A percentile compares a stretch with the other conserved stretches of the same genome.
Conservation (phyloP, 2,888 invertebrate species). For the Callyntrura guangdongensis region DNA sequence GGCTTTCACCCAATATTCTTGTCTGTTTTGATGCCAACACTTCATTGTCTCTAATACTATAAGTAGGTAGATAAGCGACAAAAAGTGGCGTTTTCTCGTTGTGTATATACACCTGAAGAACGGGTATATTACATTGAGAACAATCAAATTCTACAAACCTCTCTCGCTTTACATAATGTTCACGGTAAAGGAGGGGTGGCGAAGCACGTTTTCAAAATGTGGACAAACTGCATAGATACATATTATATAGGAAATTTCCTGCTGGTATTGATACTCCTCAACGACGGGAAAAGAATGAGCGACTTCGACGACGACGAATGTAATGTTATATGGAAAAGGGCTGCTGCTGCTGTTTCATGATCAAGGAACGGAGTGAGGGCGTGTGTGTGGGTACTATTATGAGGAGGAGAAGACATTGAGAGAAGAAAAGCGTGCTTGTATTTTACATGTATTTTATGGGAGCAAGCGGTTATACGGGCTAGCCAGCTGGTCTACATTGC, state of each 20-base stretch:
- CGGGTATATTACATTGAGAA: constrained; percentile 57
- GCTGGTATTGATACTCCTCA: not conserved
- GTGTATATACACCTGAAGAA: constrained; percentile 6
- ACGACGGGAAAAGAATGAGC: no score
- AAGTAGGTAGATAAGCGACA: not conserved
- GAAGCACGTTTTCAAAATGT: constrained; percentile 42
- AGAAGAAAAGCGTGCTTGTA: constrained; percentile 50
- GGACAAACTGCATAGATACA: constrained; percentile 51
- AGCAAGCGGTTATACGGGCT: constrained; percentile 70
- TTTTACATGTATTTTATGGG: constrained; percentile 71
- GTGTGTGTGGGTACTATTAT: constrained; percentile 29
- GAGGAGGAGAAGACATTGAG: not conserved
- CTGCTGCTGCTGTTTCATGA: not conserved
- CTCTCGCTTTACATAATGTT: constrained; percentile 45
- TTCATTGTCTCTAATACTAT: constrained; percentile 1
- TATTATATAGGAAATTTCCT: not conserved
- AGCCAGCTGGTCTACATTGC: constrained; percentile 75
- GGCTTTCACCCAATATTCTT: not conserved
- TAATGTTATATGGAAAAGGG: not conserved
- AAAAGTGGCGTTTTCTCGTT: not conserved
- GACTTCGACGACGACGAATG: not conserved
- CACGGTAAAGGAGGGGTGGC: not conserved
- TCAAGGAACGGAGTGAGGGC: constrained; percentile 28
- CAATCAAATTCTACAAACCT: constrained; percentile 60
- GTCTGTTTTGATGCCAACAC: constrained; percentile 31